phyloP scores from a whole-genome alignment of 2,888 invertebrate genomes.

The Zhengitettix transpicula region DNA sequence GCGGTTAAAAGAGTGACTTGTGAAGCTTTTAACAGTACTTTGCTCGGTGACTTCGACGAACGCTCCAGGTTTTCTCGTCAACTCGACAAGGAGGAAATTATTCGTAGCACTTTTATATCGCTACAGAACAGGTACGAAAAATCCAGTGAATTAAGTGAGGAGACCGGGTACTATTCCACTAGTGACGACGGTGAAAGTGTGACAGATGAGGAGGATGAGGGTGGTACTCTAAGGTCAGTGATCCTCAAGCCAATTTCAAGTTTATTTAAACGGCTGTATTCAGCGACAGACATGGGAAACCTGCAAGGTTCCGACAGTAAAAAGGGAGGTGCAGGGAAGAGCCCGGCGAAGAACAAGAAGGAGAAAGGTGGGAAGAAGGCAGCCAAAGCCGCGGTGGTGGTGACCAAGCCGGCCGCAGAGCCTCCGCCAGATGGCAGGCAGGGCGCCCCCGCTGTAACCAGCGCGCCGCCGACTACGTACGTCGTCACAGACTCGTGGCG shows the following conservation, averaged over 20 bases:
- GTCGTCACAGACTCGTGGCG: constrained; percentile 28
- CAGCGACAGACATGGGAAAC: constrained; percentile 22
- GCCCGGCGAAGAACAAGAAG: constrained; percentile 11
- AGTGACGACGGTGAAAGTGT: background rate
- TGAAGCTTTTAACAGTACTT: too few species aligned
- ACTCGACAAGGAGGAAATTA: background rate
- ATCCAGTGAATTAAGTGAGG: background rate
- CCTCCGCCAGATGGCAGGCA: constrained; percentile 3
- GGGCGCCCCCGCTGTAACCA: constrained; percentile 10
- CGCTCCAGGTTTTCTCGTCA: too few species aligned
- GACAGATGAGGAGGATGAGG: background rate
- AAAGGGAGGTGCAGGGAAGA: constrained; percentile 16
- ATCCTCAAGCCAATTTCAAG: background rate
- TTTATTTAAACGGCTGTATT: background rate
- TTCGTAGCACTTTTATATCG: background rate
- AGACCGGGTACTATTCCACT: too few species aligned
- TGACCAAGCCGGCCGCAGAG: background rate
- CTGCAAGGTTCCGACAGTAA: constrained; percentile 23
- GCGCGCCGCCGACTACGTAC: constrained; percentile 4
- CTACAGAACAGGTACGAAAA: background rate
- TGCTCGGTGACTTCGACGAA: too few species aligned
- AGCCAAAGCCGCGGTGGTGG: constrained; percentile 1
- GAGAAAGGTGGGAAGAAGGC: constrained; percentile 9
- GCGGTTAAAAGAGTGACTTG: too few species aligned
- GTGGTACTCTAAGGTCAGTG: background rate